Percentiles rank a stretch among this genome's conserved stretches.
These are phyloP conservation scores for Tanypteryx hageni DNA, from an alignment of 2,888 invertebrate species.

Conservation along the genomic window DNA sequence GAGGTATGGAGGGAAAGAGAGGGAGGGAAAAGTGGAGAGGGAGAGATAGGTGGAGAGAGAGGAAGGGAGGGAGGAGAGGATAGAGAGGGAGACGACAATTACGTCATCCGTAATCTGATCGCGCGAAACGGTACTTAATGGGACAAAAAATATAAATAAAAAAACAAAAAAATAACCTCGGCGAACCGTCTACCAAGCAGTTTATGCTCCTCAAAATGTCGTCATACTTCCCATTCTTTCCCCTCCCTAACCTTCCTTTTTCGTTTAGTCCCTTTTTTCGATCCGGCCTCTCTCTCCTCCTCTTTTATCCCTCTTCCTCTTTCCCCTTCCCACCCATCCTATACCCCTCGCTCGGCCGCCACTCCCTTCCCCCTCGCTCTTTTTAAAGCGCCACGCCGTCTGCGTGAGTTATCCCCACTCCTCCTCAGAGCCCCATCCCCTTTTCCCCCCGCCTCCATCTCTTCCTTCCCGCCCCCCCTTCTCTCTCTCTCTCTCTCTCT, in stretches of 20 bases:
- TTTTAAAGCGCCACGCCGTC: slow-evolving; percentile 52
- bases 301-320: not conserved
- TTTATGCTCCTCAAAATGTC: slow-evolving; percentile 61
- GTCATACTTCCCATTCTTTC: slow-evolving; percentile 39
- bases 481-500: no score
- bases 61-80: no score
- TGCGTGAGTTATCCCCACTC: slow-evolving; percentile 38
- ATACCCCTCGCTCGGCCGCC: no score
- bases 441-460: no score
- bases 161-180: slow-evolving; percentile 44
- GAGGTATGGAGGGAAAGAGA: no score
- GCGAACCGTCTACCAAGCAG: slow-evolving; percentile 53
- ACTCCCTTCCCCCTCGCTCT: not conserved
- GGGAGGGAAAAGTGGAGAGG: no score
- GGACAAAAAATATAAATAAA: slow-evolving; percentile 18
- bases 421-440: not conserved
- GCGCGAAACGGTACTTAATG: slow-evolving; percentile 63
- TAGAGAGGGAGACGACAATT: slow-evolving; percentile 17
- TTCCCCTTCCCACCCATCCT: not conserved
- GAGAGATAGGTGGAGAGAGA: no score
- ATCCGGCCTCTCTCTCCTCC: not conserved
- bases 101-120: slow-evolving; percentile 57
- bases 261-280: not conserved
- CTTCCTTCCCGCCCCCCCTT: no score
- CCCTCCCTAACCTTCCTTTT: not conserved